Percentiles rank a stretch among this genome's conserved stretches.
Evolutionary conservation across 2,113 vertebrate genomes (phyloP).

Genomic region (Melanocharis versteri): DNA sequence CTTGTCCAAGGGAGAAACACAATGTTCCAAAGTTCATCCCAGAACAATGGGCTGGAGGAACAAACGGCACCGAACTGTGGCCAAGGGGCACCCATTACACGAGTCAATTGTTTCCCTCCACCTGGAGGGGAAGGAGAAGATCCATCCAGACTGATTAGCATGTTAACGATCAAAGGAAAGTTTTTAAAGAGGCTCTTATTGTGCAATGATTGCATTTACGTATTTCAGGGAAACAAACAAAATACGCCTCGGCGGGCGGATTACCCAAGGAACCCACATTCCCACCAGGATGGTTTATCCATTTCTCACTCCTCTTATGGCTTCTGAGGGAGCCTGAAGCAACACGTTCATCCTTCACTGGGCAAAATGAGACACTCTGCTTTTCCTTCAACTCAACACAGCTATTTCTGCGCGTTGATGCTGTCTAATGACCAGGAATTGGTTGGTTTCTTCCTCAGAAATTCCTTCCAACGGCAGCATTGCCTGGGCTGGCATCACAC

Average conservation of each 20-base stretch:
- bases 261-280: not conserved
- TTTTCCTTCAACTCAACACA: not conserved
- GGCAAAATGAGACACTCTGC: not conserved
- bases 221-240: conserved; percentile 34
- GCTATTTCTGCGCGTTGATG: not conserved
- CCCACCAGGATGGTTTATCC: not conserved
- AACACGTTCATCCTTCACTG: not conserved
- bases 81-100: conserved; percentile 32
- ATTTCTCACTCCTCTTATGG: not conserved
- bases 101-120: conserved; percentile 52
- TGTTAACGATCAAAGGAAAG: conserved; percentile 42
- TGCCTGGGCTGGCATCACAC: not conserved
- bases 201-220: conserved; percentile 48
- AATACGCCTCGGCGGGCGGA: not conserved
- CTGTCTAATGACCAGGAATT: accelerated
- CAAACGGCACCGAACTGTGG: not conserved
- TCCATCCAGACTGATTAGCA: conserved; percentile 46
- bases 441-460: not conserved
- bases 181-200: conserved; percentile 10
- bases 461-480: not conserved
- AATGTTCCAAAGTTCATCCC: conserved; percentile 53
- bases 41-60: conserved; percentile 52
- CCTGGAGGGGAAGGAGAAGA: conserved; percentile 58
- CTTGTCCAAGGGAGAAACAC: conserved; percentile 40
- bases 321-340: not conserved